Evolutionary conservation across 2,797 vertebrate genomes (phyloP).

Genomic region (Manis crassicaudata): DNA sequence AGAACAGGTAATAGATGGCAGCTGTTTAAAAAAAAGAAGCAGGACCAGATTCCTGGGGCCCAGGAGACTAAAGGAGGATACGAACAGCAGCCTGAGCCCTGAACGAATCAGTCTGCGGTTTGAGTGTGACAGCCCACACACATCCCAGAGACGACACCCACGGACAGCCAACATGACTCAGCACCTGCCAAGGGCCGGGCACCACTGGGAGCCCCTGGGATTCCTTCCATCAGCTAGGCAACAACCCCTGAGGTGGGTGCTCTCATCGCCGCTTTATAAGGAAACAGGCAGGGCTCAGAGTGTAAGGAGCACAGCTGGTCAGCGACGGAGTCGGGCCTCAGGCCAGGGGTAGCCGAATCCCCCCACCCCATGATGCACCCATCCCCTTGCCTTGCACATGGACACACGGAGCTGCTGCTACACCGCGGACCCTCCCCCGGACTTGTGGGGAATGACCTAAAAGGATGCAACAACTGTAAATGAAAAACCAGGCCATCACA

Average conservation of each 20-base stretch:
- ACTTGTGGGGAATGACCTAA: neutral
- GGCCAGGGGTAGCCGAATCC: neutral
- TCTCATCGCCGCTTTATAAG: neutral
- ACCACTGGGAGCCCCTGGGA: neutral
- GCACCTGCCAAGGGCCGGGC: neutral
- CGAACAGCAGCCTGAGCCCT: neutral
- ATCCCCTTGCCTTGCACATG: no score
- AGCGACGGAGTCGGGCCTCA: neutral
- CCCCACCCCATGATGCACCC: no score
- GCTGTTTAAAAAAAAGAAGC: neutral
- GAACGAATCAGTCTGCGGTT: neutral
- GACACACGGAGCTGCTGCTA: neutral
- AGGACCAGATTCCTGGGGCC: neutral
- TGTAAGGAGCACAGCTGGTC: neutral
- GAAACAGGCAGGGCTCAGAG: neutral
- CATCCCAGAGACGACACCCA: neutral
- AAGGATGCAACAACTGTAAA: neutral
- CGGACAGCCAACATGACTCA: neutral
- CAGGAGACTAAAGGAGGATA: neutral
- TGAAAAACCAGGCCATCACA: neutral
- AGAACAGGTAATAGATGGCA: neutral
- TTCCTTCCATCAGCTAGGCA: neutral
- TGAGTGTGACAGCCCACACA: neutral
- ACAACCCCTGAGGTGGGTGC: neutral
- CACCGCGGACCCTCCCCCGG: neutral